phyloP scores from a whole-genome alignment of 1,140 invertebrate species.

The Leptinotarsa texana region DNA sequence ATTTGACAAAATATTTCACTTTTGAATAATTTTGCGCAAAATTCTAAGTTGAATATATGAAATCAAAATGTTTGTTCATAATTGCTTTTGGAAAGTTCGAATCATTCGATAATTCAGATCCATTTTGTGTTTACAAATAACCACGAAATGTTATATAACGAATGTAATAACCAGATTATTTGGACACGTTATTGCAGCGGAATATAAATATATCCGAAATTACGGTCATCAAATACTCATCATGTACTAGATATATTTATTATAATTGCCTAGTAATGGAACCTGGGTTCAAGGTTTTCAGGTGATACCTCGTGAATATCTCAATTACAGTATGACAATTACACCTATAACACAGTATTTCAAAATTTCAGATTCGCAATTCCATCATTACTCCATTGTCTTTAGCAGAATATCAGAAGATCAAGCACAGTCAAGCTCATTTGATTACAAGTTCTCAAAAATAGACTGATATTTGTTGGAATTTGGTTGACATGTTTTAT shows the following conservation, averaged over 20 bases:
- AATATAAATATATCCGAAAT: background rate
- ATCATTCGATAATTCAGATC: background rate
- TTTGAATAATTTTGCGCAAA: too few relatives aligned
- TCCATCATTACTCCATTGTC: too few relatives aligned
- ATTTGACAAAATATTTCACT: too few relatives aligned
- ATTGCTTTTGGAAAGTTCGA: background rate
- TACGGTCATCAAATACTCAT: background rate
- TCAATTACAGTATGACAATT: too few relatives aligned
- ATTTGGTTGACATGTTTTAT: too few relatives aligned
- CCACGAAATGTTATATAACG: constrained; percentile 5
- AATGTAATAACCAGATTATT: background rate
- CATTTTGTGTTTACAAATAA: background rate
- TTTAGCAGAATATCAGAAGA: too few relatives aligned
- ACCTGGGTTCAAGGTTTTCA: background rate
- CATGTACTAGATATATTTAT: background rate
- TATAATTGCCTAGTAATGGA: background rate
- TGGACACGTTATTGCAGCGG: background rate
- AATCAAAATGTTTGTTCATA: background rate
- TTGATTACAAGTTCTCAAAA: too few relatives aligned
- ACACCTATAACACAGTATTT: too few relatives aligned
- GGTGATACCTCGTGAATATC: background rate
- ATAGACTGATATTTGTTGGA: too few relatives aligned
- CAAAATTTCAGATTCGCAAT: too few relatives aligned
- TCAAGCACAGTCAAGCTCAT: too few relatives aligned
- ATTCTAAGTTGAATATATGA: too few relatives aligned